Evolutionary conservation across 1,140 invertebrate species (phyloP), one percentile per base, ranked within the genome.

Genomic region (Meloidogyne floridensis): DNA sequence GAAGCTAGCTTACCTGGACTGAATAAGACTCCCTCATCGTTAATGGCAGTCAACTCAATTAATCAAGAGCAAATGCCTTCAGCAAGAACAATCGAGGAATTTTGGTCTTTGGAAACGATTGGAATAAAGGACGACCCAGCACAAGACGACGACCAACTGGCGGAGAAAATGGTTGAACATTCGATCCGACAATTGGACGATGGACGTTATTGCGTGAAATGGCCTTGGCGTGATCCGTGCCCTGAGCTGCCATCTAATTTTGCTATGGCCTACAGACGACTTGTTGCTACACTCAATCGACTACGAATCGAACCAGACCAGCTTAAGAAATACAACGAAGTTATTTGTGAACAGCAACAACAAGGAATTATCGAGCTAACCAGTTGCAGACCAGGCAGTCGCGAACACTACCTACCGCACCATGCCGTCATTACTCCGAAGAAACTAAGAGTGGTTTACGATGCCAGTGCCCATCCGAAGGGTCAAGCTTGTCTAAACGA

Each of bases 361-460:
- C 9, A 6, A 8, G 56, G 47, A 18, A 81, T 81, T 10, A 81
- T 81, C 15, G 80, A 81, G 71, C 3, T 8, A 42, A 42, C 72
- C 2, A 2, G 0, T 11, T 54, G 53, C 53, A 8, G 3, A 0
- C 53, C 53, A 2, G 53, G 15, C 10, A 42, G 18, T 3, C 43
- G 65, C 2, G 80, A 81, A 65, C 80, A 81, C 20, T 81, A 82
- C 47, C 32, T 81, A 3, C 80, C 80, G 3, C 80, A 81, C 20
- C 77, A 80, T 5, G 32, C 74, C 4, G 80, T 81, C 2, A 5
- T 81, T 18, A 75, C 32, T 0, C 32, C 89, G 2, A 88, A 89
- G 4, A 90, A 91, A 82, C 72, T 89, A 0, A 84, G 91, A 1
- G 83, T 88, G 15, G 90, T 91, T 2, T 91, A 90, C 72, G 90